phyloP scores from a whole-genome alignment of 2,797 vertebrate genomes.

The Hippopotamyrus pictus region DNA sequence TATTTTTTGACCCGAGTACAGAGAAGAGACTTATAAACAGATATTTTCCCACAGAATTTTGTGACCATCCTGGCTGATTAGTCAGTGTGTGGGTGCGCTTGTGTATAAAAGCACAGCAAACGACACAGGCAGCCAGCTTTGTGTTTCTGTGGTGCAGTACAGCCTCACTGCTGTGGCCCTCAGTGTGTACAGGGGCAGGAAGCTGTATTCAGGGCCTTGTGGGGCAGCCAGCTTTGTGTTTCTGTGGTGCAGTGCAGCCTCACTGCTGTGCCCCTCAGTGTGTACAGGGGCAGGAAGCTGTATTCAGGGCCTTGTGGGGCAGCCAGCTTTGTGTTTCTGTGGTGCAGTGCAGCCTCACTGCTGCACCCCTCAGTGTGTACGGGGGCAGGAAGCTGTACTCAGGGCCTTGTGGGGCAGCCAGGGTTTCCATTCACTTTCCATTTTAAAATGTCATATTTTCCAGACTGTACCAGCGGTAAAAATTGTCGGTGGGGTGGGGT shows the following conservation, averaged over 20 bases:
- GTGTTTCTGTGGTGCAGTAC: background rate
- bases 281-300: background rate
- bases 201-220: background rate
- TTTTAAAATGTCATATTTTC: background rate
- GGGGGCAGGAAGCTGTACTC: background rate
- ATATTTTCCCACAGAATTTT: background rate
- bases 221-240: background rate
- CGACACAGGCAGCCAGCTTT: background rate
- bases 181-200: background rate
- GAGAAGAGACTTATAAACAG: background rate
- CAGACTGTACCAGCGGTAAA: background rate
- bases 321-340: background rate
- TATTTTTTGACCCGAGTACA: background rate
- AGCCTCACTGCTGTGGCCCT: background rate
- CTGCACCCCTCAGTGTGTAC: background rate
- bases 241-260: background rate
- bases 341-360: background rate
- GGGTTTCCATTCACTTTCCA: background rate
- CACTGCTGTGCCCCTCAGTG: background rate
- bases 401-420: background rate
- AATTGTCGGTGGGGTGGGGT: background rate
- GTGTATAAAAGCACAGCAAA: background rate
- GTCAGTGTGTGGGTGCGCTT: background rate
- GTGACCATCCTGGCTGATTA: background rate
- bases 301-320: background rate